These are phyloP conservation scores for Cancer borealis DNA, from an alignment of 2,888 invertebrate genomes.

Conservation along the genomic window DNA sequence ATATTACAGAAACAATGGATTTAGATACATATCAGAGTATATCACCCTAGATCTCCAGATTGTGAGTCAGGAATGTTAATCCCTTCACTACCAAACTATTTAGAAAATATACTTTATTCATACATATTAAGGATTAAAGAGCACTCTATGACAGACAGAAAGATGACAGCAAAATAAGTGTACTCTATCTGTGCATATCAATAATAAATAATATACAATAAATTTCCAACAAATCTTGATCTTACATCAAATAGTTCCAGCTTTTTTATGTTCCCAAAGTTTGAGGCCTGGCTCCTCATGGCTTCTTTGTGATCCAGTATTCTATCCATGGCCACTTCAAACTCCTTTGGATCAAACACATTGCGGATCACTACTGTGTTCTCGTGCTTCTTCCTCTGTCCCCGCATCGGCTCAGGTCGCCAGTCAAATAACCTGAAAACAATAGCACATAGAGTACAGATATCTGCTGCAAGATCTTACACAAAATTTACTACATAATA, in stretches of 20 bases:
- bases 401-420: constrained; percentile 94
- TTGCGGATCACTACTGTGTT: constrained; percentile 95
- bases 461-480: background rate
- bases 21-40: no score
- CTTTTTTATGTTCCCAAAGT: constrained; percentile 95
- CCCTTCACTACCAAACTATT: no score
- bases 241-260: constrained; percentile 94
- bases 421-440: constrained; percentile 91
- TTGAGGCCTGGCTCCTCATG: constrained; percentile 91
- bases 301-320: constrained; percentile 95
- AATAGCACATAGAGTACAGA: background rate
- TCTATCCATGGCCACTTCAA: constrained; percentile 92
- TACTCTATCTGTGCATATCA: background rate
- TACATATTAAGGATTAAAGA: no score
- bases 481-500: background rate
- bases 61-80: no score
- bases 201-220: background rate
- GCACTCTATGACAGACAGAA: no score
- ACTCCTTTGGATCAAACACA: constrained; percentile 92
- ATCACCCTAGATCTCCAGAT: no score
- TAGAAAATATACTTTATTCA: background rate
- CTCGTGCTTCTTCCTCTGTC: constrained; percentile 93
- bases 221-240: background rate
- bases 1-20: no score
- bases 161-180: background rate